Base-by-base conservation (phyloP, 2,113 vertebrate species). In the Irena cyanogastra region DNA sequence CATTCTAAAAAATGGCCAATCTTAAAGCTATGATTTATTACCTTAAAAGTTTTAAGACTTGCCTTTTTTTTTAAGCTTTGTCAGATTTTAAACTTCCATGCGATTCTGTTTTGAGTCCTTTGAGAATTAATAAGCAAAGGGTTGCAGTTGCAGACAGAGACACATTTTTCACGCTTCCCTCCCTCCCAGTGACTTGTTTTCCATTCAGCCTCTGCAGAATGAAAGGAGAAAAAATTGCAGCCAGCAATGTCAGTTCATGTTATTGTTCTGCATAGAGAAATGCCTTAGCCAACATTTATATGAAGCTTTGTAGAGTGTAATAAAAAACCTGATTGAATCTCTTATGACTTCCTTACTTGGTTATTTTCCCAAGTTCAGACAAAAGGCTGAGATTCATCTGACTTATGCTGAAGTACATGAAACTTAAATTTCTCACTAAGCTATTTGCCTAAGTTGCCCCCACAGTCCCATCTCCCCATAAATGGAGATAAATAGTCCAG, bases 111-210 rank as follows among this genome's bases (percentile, higher is more conserved):
- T 47, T 68, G 59, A 83, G 76, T 90, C 90, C 57, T 94, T 75
- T 90, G 94, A 86, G 88, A 92, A 96, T 94, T 96, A 93, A 89
- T 92, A 96, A 94, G 81, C 1, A 1, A 90, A 96, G 90, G 49
- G 69, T 94, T 96, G 68, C 83, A 78, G n/a, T 79, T 93, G 72
- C 76, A 93, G 82, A 90, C 75, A 80, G 92, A 96, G 86, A 89
- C 88, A 87, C 35, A 92, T 96, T 97, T 95, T 96, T 96, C 83
- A 93, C 0, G 7, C 85, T 93, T 83, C 39, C 68, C 41, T 96
- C 92, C 76, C 71, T 95, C 86, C 49, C 23, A 75, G 69, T 75
- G 83, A 93, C 92, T 96, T 94, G 76, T 88, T 92, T 93, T 96
- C 86, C 2, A 1, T 89, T 93, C 60, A 75, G 60, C 33, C 68